phyloP scores from a whole-genome alignment of 2,888 invertebrate genomes.

The Lysandra bellargus region DNA sequence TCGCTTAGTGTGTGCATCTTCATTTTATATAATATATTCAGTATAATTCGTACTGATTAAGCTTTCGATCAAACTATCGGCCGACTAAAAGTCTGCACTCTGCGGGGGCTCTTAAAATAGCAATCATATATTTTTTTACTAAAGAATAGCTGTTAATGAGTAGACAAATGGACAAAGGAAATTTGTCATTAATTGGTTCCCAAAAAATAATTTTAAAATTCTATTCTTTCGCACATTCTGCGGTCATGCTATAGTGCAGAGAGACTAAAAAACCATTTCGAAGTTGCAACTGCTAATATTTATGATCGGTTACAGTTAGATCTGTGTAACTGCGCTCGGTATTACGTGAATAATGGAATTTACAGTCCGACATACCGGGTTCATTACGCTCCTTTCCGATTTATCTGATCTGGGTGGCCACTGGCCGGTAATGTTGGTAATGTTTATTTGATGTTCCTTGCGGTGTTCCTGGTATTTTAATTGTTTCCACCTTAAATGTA shows the following conservation, averaged over 20 bases:
- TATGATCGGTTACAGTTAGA: slow-evolving; percentile 29
- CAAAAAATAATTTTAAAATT: too few relatives aligned
- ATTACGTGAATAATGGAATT: slow-evolving; percentile 33
- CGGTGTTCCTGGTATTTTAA: slow-evolving; percentile 34
- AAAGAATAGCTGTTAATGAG: too few relatives aligned
- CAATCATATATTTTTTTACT: too few relatives aligned
- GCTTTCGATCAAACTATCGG: too few relatives aligned
- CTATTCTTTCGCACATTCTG: neutral
- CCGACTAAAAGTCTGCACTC: too few relatives aligned
- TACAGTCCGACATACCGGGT: slow-evolving; percentile 31
- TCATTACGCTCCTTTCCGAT: slow-evolving; percentile 35
- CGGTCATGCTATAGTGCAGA: neutral
- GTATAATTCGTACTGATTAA: too few relatives aligned
- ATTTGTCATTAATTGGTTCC: too few relatives aligned
- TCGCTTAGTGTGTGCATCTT: too few relatives aligned
- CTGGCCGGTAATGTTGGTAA: slow-evolving; percentile 40
- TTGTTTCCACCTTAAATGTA: slow-evolving; percentile 28
- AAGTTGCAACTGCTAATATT: slow-evolving; percentile 23
- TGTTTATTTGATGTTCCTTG: slow-evolving; percentile 37
- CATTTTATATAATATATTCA: too few relatives aligned
- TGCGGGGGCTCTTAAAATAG: too few relatives aligned
- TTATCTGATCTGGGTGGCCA: slow-evolving; percentile 37
- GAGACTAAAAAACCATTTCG: neutral
- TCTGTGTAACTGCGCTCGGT: slow-evolving; percentile 25
- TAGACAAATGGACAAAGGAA: too few relatives aligned